A percentile compares a stretch with the other conserved stretches of the same genome.
Conservation (phyloP, 1,140 invertebrate species). For the Bombus breviceps region DNA sequence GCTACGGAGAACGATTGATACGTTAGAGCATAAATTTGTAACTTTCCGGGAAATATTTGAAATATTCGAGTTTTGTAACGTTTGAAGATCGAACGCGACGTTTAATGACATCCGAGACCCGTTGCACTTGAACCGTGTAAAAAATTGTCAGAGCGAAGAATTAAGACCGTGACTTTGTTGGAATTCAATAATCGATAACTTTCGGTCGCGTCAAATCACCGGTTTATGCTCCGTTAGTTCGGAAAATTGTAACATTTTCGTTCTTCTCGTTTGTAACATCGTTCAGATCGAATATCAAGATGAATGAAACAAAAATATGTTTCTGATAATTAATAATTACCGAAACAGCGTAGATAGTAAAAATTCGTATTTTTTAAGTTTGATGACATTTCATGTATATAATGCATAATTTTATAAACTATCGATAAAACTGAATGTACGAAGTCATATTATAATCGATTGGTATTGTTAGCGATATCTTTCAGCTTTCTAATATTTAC, state of each 20-base stretch:
- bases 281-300: too few species aligned
- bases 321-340: too few species aligned
- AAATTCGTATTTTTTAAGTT: too few species aligned
- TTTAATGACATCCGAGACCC: neutral
- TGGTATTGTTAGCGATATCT: neutral
- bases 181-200: constrained; percentile 2
- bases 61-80: neutral
- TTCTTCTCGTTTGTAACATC: too few species aligned
- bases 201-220: neutral
- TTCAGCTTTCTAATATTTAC: neutral
- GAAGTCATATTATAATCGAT: too few species aligned
- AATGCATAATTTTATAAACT: too few species aligned
- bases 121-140: neutral
- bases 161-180: constrained; percentile 11
- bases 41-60: neutral
- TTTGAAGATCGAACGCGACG: too few species aligned
- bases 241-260: neutral
- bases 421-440: neutral
- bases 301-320: too few species aligned
- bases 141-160: neutral
- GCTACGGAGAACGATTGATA: neutral
- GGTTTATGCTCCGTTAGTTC: constrained; percentile 1
- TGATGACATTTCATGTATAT: too few species aligned
- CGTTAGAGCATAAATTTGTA: neutral
- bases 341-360: too few species aligned